These are phyloP conservation scores for Pycnomerus fuliginosus DNA, from an alignment of 2,888 invertebrate species.

Conservation along the genomic window DNA sequence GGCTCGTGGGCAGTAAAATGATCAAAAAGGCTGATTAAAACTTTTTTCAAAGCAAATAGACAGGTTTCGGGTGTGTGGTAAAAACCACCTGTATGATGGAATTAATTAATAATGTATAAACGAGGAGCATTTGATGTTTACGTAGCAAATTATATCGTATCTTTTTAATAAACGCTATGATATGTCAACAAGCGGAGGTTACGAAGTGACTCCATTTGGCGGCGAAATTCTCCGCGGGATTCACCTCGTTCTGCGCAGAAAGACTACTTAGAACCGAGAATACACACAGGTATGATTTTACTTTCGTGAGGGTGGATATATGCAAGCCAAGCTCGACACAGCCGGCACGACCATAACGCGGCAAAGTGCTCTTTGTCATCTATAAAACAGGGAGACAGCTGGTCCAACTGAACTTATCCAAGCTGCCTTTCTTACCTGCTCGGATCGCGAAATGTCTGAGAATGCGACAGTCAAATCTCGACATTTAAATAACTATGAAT, in stretches of 20 bases:
- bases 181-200: slow-evolving; percentile 20
- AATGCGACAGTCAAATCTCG: slow-evolving; percentile 26
- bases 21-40: no score
- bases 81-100: no score
- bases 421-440: slow-evolving; percentile 30
- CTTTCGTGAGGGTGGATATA: slow-evolving; percentile 31
- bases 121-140: slow-evolving; percentile 13
- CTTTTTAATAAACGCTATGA: slow-evolving; percentile 21
- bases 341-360: slow-evolving; percentile 45
- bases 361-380: slow-evolving; percentile 48
- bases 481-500: slow-evolving; percentile 40
- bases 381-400: slow-evolving; percentile 49
- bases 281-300: slow-evolving; percentile 30
- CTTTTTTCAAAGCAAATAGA: no score
- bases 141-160: slow-evolving; percentile 18
- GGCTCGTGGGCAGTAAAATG: no score
- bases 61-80: no score
- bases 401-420: slow-evolving; percentile 41
- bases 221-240: slow-evolving; percentile 25
- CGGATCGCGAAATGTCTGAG: slow-evolving; percentile 19
- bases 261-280: slow-evolving; percentile 26
- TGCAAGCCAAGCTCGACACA: slow-evolving; percentile 39
- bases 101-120: slow-evolving; percentile 17
- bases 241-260: slow-evolving; percentile 23
- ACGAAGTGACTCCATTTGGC: slow-evolving; percentile 22